A percentile compares a stretch with the other conserved stretches of the same genome.
Conservation (phyloP, 2,113 vertebrate species). For the Varanus komodoensis region DNA sequence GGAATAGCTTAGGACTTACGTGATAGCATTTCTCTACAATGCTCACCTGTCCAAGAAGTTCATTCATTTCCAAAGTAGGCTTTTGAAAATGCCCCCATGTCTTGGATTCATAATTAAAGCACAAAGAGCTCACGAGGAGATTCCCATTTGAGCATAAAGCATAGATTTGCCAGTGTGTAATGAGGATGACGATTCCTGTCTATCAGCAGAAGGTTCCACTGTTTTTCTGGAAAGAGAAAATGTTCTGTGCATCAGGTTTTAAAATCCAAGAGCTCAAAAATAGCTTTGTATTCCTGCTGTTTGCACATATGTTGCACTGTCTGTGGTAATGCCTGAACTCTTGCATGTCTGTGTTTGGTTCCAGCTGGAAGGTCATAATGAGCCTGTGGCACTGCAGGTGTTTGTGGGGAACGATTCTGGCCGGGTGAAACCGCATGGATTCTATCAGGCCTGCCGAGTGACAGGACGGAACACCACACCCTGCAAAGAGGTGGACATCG, state of each 20-base stretch:
- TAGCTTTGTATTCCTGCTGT: slow-evolving; percentile 19
- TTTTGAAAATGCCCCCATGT: not conserved
- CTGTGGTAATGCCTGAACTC: slow-evolving; percentile 14
- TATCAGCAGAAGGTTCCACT: not conserved
- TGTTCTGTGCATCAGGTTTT: not conserved
- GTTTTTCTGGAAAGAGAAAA: not conserved
- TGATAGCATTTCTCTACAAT: not conserved
- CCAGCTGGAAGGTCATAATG: slow-evolving; percentile 95
- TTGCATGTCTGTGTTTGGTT: slow-evolving; percentile 46
- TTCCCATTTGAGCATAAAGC: not conserved
- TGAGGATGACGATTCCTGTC: not conserved
- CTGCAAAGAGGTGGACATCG: slow-evolving; percentile 96
- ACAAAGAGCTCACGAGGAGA: not conserved
- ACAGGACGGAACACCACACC: slow-evolving; percentile 97
- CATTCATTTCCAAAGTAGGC: not conserved
- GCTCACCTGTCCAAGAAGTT: not conserved
- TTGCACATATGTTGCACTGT: slow-evolving; percentile 23
- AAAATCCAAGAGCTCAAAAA: not conserved
- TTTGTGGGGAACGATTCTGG: slow-evolving; percentile 96
- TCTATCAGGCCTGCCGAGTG: slow-evolving; percentile 97
- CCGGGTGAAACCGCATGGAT: slow-evolving; percentile 97
- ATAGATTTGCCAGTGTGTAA: not conserved
- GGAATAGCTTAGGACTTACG: not conserved
- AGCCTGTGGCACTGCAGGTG: slow-evolving; percentile 92
- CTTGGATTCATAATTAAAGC: not conserved